Evolutionary conservation across 1,140 invertebrate species (phyloP), one percentile per base, ranked within the genome.

Genomic region (Diorhabda carinulata): DNA sequence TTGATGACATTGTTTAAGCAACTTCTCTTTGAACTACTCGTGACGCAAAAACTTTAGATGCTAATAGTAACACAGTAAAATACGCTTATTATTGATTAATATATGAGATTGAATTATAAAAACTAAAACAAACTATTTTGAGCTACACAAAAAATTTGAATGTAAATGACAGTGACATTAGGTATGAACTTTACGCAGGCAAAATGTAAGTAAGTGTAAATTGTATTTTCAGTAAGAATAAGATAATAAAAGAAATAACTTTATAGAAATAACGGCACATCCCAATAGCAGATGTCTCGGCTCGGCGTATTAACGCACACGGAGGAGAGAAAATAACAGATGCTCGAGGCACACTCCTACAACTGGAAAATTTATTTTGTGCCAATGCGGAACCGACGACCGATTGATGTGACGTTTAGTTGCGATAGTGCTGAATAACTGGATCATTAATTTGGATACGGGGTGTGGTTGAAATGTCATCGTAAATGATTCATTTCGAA

Each of bases 301-400:
- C 3, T 6, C 47, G 47, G 47, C 47, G 4, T 6, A 2, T 6
- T 8, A 52, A 25, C 25, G 25, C 47, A 52, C 47, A 52, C 47
- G 47, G 47, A 52, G n/a, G 6, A 43, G 6, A 62, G 43, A 62
- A 43, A 62, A 44, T 43, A 62, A 10, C 61, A 62, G 61, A 62
- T 62, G 61, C 43, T 62, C 61, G n/a, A 59, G 61, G n/a, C 61
- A 62, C 61, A 62, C 61, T 62, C 61, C 61, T 43, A 62, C 61
- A 10, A 59, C 40, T 41, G 40, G n/a, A 41, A 59, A 59, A 59
- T 41, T 10, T 59, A 59, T 59, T n/a, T 59, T 59, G 58, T 59
- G 40, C 58, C n/a, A 59, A 59, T 59, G 58, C 58, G 58, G 58
- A 59, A 59, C n/a, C n/a, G 58, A 61, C 41, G 42, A 43, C 25